Evolutionary conservation across 2,797 vertebrate species (phyloP).

Genomic region (Babyrousa celebensis): DNA sequence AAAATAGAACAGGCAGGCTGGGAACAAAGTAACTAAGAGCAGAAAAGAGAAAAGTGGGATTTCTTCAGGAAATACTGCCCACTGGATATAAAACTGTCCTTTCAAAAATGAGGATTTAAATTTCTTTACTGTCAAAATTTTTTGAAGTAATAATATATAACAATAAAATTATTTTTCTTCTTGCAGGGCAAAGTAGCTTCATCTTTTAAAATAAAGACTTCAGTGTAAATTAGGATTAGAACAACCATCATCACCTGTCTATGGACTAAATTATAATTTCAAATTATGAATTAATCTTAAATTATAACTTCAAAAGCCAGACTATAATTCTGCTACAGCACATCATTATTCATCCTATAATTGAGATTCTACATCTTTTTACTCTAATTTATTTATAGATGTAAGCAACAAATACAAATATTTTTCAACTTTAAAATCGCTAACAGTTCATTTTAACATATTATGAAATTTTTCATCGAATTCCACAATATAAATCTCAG

Average conservation of each 20-base stretch:
- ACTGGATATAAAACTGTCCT: constrained; percentile 15
- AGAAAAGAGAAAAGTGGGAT: background rate
- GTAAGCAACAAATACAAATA: background rate
- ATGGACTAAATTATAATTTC: constrained; percentile 44
- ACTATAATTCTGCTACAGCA: constrained; percentile 18
- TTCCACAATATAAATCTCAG: constrained; percentile 61
- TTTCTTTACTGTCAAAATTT: constrained; percentile 44
- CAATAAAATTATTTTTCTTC: constrained; percentile 36
- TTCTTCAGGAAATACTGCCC: constrained; percentile 41
- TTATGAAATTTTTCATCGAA: constrained; percentile 30
- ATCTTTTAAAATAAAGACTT: constrained; percentile 57
- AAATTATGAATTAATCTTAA: constrained; percentile 36
- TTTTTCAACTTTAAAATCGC: constrained; percentile 66
- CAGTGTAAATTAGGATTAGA: constrained; percentile 33
- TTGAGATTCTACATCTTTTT: constrained; percentile 3
- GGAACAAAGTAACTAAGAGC: constrained; percentile 40
- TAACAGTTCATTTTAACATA: constrained; percentile 53
- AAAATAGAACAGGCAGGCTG: background rate
- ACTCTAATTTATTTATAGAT: constrained; percentile 27
- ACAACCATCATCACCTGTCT: background rate
- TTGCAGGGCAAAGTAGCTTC: background rate
- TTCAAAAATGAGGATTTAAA: constrained; percentile 56
- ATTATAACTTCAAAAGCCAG: constrained; percentile 66
- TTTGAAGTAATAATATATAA: constrained; percentile 60
- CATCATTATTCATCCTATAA: constrained; percentile 17